Conservation (phyloP, 2,797 vertebrate genomes). For the Euphonia xanthogaster region DNA sequence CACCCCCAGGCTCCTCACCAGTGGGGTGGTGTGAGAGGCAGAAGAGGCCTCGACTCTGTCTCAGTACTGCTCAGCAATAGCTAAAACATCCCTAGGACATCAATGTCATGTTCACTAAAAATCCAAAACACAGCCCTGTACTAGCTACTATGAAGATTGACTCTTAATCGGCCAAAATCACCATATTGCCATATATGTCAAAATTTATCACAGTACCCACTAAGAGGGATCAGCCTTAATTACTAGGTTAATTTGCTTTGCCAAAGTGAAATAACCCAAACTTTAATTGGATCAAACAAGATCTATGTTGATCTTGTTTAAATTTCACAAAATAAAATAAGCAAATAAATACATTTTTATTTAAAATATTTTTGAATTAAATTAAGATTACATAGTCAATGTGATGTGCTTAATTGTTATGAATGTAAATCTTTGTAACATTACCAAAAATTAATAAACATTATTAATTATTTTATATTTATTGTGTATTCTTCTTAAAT, state of each 20-base stretch:
- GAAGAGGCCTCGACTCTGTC: not conserved
- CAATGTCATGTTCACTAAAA: not conserved
- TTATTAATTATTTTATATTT: not conserved
- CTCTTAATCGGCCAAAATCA: not conserved
- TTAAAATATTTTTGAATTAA: not conserved
- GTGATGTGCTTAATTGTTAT: accelerated
- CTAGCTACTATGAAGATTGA: not conserved
- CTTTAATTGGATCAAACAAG: not conserved
- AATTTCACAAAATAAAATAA: not conserved
- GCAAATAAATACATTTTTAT: not conserved
- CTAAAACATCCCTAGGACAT: not conserved
- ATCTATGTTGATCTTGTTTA: not conserved
- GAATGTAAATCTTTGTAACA: not conserved
- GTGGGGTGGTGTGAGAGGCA: not conserved
- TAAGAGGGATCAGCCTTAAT: not conserved
- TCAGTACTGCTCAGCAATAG: not conserved
- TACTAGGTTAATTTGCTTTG: not conserved
- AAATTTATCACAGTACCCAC: not conserved
- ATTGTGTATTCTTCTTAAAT: not conserved
- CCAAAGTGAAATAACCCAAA: not conserved
- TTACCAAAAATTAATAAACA: not conserved
- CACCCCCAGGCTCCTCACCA: accelerated
- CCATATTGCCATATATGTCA: not conserved
- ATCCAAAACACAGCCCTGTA: not conserved
- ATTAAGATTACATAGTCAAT: not conserved